Conservation (phyloP, 2,797 vertebrate species). For the Pristis pectinata region DNA sequence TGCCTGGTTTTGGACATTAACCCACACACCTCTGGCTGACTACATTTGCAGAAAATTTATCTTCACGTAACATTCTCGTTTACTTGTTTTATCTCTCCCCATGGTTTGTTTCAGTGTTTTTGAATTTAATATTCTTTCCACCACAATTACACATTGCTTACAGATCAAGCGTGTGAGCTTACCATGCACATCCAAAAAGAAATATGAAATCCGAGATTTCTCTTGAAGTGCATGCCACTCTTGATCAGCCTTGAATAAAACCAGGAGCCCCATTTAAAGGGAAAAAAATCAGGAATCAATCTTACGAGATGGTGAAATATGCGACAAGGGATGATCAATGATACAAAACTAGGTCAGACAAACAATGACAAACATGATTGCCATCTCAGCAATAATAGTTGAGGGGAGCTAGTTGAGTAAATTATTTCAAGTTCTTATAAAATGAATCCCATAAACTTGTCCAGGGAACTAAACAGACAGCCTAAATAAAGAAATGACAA, state of each 20-base stretch:
- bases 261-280: neutral
- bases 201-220: neutral
- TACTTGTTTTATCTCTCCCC: neutral
- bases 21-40: neutral
- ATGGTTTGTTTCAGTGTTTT: neutral
- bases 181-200: neutral
- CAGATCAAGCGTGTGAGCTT: neutral
- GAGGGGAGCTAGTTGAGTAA: neutral
- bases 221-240: neutral
- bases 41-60: neutral
- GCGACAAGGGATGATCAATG: neutral
- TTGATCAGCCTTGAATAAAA: neutral
- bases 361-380: neutral
- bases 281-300: neutral
- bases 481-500: conserved; percentile 9
- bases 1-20: neutral
- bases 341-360: neutral
- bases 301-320: neutral
- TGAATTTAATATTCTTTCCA: neutral
- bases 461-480: neutral
- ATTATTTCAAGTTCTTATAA: conserved; percentile 2
- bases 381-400: neutral
- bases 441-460: neutral
- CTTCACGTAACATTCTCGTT: neutral
- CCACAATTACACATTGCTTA: too few relatives aligned